A percentile compares a stretch with the other conserved stretches of the same genome.
These are phyloP conservation scores for Anoplophora glabripennis DNA, from an alignment of 1,140 invertebrate genomes.

Conservation along the genomic window DNA sequence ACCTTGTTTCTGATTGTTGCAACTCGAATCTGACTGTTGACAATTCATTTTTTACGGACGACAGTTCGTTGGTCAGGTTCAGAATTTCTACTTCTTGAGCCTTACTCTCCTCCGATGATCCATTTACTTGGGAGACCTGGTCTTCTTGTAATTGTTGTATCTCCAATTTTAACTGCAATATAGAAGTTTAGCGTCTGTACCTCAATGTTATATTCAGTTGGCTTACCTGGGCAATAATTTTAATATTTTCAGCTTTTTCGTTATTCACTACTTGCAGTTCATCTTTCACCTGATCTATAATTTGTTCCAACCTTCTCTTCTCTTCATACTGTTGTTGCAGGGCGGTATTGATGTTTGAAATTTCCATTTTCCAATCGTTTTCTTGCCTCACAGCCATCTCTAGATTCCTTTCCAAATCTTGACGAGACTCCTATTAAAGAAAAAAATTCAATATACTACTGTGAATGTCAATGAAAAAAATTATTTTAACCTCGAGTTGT, in stretches of 20 bases:
- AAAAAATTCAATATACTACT: not conserved
- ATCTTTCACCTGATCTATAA: slow-evolving; percentile 35
- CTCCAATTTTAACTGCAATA: slow-evolving; percentile 34
- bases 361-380: slow-evolving; percentile 32
- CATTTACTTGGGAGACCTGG: slow-evolving; percentile 28
- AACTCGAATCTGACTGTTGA: slow-evolving; percentile 19
- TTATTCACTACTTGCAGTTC: slow-evolving; percentile 40
- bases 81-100: slow-evolving; percentile 39
- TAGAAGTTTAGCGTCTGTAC: not conserved
- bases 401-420: slow-evolving; percentile 51
- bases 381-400: slow-evolving; percentile 49
- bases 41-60: slow-evolving; percentile 28
- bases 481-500: slow-evolving; percentile 56
- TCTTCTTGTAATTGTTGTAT: slow-evolving; percentile 35
- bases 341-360: slow-evolving; percentile 42
- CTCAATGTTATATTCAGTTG: not conserved
- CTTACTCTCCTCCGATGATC: slow-evolving; percentile 36
- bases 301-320: slow-evolving; percentile 36
- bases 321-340: slow-evolving; percentile 41
- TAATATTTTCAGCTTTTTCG: slow-evolving; percentile 36
- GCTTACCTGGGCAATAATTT: slow-evolving; percentile 35
- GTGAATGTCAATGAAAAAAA: not conserved
- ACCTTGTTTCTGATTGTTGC: slow-evolving; percentile 43
- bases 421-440: slow-evolving; percentile 30
- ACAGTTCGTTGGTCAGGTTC: slow-evolving; percentile 41